Percentiles rank a stretch among this genome's conserved stretches.
phyloP scores from a whole-genome alignment of 1,140 invertebrate genomes.

The Meloidogyne floridensis region DNA sequence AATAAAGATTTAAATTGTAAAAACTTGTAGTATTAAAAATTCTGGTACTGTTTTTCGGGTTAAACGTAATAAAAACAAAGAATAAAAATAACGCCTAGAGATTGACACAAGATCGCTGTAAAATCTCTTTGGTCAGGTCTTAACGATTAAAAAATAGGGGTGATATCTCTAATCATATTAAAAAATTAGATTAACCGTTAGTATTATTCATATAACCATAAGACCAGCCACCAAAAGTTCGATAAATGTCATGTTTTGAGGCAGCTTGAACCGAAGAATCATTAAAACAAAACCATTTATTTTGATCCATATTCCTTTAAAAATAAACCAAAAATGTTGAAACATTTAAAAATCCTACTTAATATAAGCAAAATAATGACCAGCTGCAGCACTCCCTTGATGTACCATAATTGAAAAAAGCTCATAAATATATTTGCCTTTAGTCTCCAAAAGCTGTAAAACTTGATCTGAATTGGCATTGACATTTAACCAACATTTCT shows the following conservation, averaged over 20 bases:
- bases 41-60: too few relatives aligned
- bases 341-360: conserved; percentile 72
- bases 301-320: conserved; percentile 69
- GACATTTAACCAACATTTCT: conserved; percentile 70
- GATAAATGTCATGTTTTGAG: conserved; percentile 76
- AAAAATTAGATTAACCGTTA: conserved; percentile 80
- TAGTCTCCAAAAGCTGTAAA: conserved; percentile 42
- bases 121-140: too few relatives aligned
- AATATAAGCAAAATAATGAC: conserved; percentile 91
- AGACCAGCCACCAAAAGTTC: conserved; percentile 79
- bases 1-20: neutral
- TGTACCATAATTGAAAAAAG: conserved; percentile 91
- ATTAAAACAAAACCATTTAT: conserved; percentile 72
- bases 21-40: too few relatives aligned
- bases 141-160: too few relatives aligned
- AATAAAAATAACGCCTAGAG: too few relatives aligned
- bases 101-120: too few relatives aligned
- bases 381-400: conserved; percentile 84
- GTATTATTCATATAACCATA: conserved; percentile 71
- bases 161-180: conserved; percentile 56
- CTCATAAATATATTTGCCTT: conserved; percentile 81
- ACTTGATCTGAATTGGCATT: conserved; percentile 73
- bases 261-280: conserved; percentile 70
- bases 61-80: too few relatives aligned
- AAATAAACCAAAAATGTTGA: neutral